Evolutionary conservation across 2,113 vertebrate genomes (phyloP).

Genomic region (Meles meles): DNA sequence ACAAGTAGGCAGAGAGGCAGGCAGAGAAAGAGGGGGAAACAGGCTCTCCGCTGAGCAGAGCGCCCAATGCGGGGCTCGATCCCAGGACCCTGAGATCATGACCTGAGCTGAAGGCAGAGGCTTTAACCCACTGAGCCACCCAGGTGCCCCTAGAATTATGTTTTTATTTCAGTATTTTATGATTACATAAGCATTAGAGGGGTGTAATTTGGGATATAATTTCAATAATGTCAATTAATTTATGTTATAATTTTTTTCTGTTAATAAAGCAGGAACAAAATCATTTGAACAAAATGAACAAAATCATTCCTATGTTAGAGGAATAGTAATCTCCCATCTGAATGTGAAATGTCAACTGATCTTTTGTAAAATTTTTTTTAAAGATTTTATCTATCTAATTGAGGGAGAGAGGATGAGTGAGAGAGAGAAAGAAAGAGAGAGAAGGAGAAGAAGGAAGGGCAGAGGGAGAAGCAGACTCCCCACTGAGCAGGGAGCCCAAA

Average conservation of each 20-base stretch:
- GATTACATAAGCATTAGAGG: neutral
- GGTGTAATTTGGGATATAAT: neutral
- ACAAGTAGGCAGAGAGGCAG: too few relatives aligned
- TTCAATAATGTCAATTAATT: slow-evolving; percentile 1
- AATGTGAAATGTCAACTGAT: slow-evolving; percentile 38
- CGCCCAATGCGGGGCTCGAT: too few relatives aligned
- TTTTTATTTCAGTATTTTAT: neutral
- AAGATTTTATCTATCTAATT: neutral
- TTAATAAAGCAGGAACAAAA: slow-evolving; percentile 22
- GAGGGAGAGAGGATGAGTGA: neutral
- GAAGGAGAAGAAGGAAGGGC: neutral
- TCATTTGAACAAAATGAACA: neutral
- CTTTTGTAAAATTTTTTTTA: neutral
- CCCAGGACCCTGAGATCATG: too few relatives aligned
- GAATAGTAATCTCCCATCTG: neutral
- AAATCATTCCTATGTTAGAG: neutral
- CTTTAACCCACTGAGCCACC: too few relatives aligned
- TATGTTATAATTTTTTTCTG: neutral
- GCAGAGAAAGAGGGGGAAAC: too few relatives aligned
- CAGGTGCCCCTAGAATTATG: neutral
- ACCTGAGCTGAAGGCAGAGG: too few relatives aligned
- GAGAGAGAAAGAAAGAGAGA: neutral
- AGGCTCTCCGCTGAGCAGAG: too few relatives aligned
- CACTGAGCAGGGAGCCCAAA: neutral
- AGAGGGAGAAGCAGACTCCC: neutral